Base-by-base conservation (phyloP, 2,113 vertebrate species). In the Hippotragus niger region DNA sequence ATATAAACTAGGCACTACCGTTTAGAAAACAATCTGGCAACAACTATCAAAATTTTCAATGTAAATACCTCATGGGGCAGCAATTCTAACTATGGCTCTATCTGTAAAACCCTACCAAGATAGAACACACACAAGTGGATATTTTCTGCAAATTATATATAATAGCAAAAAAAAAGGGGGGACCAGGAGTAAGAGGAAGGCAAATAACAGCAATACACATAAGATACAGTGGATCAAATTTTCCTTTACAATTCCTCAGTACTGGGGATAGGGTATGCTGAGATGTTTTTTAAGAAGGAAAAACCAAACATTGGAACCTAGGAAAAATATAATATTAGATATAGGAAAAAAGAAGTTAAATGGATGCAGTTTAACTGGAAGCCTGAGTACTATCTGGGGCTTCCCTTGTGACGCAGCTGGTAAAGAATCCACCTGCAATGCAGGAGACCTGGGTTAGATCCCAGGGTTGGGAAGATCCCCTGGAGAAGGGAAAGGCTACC, bases 1-100 rank as follows among this genome's bases (percentile, higher is more conserved):
- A 93, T n/a, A 80, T 43, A 83, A 92, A 91, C 25, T 8, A 83
- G 40, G 36, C 33, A 45, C 8, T 83, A 90, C 12, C 21, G 33
- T 50, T 90, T 40, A 87, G 80, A 60, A 52, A 84, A 92, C 16
- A 95, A 94, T 95, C 25, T 81, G n/a, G 57, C 8, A 95, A 52
- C 58, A 47, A 53, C 36, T 64, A 91, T 83, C 52, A 94, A 95
- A 90, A 84, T 89, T 62, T 97, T 74, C 94, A 95, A 87, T n/a
- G 55, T 55, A 92, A 47, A 60, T 12, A 94, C 21, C 25, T 23
- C 2, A 45, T 91, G 29, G 62, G 31, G 11, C 74, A 97, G 40
- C 40, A 94, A 87, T 67, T 81, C 17, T 53, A 97, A 88, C 45
- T 76, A 52, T 7, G 2, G 52, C 40, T 88, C 15, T 27, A 57